These are phyloP conservation scores for Salvelinus alpinus DNA, from an alignment of 2,113 vertebrate genomes.

Conservation along the genomic window DNA sequence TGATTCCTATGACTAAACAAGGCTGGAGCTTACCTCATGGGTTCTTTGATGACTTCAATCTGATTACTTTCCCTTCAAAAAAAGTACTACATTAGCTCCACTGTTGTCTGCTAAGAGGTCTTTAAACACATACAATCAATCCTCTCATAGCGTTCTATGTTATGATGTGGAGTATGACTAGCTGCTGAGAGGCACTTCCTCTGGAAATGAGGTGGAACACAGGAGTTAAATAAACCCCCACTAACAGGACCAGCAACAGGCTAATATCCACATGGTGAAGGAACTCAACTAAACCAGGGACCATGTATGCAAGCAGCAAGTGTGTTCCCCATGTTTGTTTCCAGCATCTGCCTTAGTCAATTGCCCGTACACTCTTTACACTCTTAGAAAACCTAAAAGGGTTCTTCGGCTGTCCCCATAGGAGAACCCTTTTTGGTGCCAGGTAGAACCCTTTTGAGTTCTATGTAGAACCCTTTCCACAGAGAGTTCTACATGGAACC, in stretches of 20 bases:
- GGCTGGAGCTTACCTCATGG: constrained; percentile 18
- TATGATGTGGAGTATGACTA: constrained; percentile 41
- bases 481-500: too few species aligned
- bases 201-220: constrained; percentile 38
- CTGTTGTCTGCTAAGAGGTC: constrained; percentile 14
- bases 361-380: constrained; percentile 50
- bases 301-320: neutral
- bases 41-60: too few species aligned
- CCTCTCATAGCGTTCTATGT: constrained; percentile 18
- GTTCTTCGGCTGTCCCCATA: too few species aligned
- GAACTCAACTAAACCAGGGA: constrained; percentile 49
- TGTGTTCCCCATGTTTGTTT: constrained; percentile 14
- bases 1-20: constrained; percentile 13
- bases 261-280: constrained; percentile 20
- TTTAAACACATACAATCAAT: neutral
- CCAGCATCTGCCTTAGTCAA: constrained; percentile 53
- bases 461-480: too few species aligned
- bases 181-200: constrained; percentile 33
- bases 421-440: too few species aligned
- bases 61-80: constrained; percentile 14
- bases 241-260: neutral
- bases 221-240: constrained; percentile 41
- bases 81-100: constrained; percentile 20
- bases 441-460: too few species aligned
- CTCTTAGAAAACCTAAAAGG: constrained; percentile 12